Base-by-base conservation (phyloP, 2,113 vertebrate genomes). In the Labeo catla region DNA sequence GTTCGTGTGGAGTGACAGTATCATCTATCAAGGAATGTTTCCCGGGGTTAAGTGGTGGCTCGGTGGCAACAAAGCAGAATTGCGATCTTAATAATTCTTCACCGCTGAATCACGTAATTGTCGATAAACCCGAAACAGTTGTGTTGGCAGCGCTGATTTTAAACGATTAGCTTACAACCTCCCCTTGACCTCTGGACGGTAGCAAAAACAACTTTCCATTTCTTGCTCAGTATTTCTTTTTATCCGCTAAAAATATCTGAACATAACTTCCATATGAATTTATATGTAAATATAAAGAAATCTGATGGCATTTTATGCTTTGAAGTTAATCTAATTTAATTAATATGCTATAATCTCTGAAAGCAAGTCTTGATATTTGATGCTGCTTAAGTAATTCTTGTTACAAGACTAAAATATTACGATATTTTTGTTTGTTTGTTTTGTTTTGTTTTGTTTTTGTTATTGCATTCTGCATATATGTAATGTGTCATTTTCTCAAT, bases 1-100 rank as follows among this genome's bases (percentile, higher is more conserved):
- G 8, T 70, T 54, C 3, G 0, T 36, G 23, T 3, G 23, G 9
- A 50, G 39, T 83, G 81, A 83, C 65, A 39, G 81, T 12, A 8
- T 54, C 68, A 70, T 70, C 28, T 70, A 83, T 83, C 63, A 70
- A n/a, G 28, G 11, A 12, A 36, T 70, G 81, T 70, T 83, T 68
- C 28, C 47, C 3, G 19, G 45, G 81, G 65, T 83, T 50, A 70
- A 83, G 65, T 83, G 65, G n/a, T 28, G 39, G 65, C 34, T 83
- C 65, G 6, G 16, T 66, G 28, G 49, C 54, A 83, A 83, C 70
- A 50, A 70, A 70, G 47, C 34, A 36, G 23, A 70, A 39, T n/a
- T 39, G 81, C 1, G 65, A 34, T 54, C 16, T 49, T 23, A 50
- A 54, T 83, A 49, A 54, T 70, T 83, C 9, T 70, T 70, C 80